Base-by-base conservation (phyloP, 2,888 invertebrate species). In the Heterodera filipjevi region DNA sequence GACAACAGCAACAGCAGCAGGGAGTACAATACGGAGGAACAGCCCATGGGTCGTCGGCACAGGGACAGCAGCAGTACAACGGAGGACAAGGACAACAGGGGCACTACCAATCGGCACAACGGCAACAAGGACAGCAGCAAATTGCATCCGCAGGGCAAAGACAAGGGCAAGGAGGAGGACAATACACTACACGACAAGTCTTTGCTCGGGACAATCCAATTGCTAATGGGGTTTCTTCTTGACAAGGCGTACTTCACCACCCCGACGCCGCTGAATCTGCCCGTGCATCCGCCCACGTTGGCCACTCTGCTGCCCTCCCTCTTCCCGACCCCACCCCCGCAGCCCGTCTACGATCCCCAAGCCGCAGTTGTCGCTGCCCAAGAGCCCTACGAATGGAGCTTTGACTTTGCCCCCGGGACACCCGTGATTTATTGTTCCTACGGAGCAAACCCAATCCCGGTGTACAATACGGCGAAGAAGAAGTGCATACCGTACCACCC, bases 401-500 rank as follows among this genome's bases (percentile, higher is more conserved):
- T 75, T 66, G 75, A 75, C 46, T 79, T 79, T 70, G 79, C 79
- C 12, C 76, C 35, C 10, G 79, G 79, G 39, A 78, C 77, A 2
- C 70, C 68, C 6, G 49, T 76, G 30, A 59, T 76, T 59, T 70
- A 64, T 19, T 79, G 79, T 44, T 71, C 77, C 14, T 79, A 79
- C 49, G 79, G 79, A 27, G 66, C 72, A 14, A 75, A 30, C 33
- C 79, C 79, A 66, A 66, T 76, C 27, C 79, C 79, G 22, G 59
- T 59, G 14, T 79, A 79, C 64, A 68, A 76, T 32, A 77, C 70
- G 6, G 70, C 79, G 22, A 53, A 76, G 59, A 79, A 79, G 46
- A 79, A 79, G 64, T 79, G 79, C 49, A 76, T 79, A 64, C 79
- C 79, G 8, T 79, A 77, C 64, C 79, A 79, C 68, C 79, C 79